phyloP scores from a whole-genome alignment of 2,113 vertebrate genomes.

The Antigone vipio region DNA sequence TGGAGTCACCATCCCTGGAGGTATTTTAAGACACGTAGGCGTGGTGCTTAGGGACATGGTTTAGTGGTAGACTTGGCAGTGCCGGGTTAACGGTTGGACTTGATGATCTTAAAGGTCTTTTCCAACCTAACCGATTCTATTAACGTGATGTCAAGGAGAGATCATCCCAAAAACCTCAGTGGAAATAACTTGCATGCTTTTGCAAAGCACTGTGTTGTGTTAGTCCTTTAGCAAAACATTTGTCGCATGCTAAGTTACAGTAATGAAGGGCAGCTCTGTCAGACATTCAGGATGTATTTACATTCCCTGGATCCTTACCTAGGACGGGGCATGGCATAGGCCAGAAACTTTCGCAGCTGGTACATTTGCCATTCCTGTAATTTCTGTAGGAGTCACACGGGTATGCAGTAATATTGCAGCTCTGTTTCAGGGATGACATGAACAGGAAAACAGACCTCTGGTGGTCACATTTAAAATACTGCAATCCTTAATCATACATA shows the following conservation, averaged over 20 bases:
- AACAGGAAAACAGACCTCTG: conserved; percentile 90
- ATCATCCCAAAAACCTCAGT: neutral
- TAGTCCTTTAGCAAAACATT: neutral
- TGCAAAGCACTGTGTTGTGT: neutral
- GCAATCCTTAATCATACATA: conserved; percentile 76
- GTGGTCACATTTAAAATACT: conserved; percentile 94
- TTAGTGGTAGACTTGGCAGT: too few relatives aligned
- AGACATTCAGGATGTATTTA: neutral
- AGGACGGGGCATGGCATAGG: conserved; percentile 83
- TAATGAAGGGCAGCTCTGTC: neutral
- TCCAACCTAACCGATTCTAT: too few relatives aligned
- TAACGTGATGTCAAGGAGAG: neutral
- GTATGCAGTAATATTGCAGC: conserved; percentile 81
- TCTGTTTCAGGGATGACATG: conserved; percentile 82
- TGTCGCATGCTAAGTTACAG: neutral
- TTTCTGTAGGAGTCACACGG: conserved; percentile 85
- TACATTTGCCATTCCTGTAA: conserved; percentile 83
- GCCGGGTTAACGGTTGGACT: too few relatives aligned
- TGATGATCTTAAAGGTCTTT: too few relatives aligned
- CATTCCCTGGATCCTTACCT: conserved; percentile 71
- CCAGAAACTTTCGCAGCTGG: conserved; percentile 76
- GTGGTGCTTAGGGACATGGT: too few relatives aligned
- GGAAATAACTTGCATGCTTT: neutral
- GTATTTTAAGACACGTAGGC: too few relatives aligned
- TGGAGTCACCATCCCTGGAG: too few relatives aligned